Base-by-base conservation (phyloP, 2,888 invertebrate genomes). In the Ochropacha duplaris region DNA sequence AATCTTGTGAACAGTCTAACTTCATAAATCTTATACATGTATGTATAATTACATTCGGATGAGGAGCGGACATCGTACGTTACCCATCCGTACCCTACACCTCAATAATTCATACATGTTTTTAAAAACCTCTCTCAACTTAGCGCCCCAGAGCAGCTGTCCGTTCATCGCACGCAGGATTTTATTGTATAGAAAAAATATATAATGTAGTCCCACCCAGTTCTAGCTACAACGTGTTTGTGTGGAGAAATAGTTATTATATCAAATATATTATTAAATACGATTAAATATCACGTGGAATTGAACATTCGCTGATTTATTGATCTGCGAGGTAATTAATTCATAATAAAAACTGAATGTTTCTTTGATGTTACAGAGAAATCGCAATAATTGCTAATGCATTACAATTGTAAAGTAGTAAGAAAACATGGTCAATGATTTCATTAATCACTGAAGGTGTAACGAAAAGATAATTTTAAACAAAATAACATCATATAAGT, bases 71-170 rank as follows among this genome's bases (percentile, higher is more conserved):
- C n/a, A n/a, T 68, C 74, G 68, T 76, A 74, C 14, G 73, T 71
- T 66, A 69, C 66, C 64, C 69, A 77, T 77, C 65, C 76, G 74
- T 68, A 76, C 81, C 78, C 76, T 69, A 71, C 31, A 12, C 3
- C 31, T 4, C 71, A 62, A 64, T 57, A 74, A 78, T 75, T 69
- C 72, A 75, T 72, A 65, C 72, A 66, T 60, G 72, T 72, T 77
- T 83, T 76, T 74, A 72, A 71, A 65, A 76, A 74, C 69, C 73
- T 67, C 69, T 67, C 69, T 71, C 65, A 55, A 68, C 31, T 54
- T 59, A 62, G 64, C 54, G 63, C 67, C 58, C 60, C 64, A 61
- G 71, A 78, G 84, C 88, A 88, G 88, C 87, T 88, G 88, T 80
- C 77, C 79, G 88, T 80, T 77, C 79, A 66, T 77, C 70, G 75